These are phyloP conservation scores for Sphaeramia orbicularis DNA, from an alignment of 2,797 vertebrate species.

Conservation along the genomic window DNA sequence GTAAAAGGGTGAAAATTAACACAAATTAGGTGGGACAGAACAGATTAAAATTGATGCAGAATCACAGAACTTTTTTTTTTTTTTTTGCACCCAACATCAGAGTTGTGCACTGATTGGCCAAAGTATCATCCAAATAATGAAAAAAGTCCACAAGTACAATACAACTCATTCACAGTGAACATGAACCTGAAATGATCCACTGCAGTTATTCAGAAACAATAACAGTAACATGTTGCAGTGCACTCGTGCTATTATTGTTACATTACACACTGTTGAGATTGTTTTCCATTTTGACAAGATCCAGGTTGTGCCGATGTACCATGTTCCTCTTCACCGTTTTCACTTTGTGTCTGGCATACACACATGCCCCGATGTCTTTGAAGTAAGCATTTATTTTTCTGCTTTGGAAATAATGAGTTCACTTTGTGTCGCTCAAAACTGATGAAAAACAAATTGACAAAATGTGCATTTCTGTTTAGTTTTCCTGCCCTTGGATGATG, in stretches of 20 bases:
- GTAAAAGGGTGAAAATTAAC: no score
- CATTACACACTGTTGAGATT: neutral
- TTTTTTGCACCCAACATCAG: no score
- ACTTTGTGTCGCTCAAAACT: conserved; percentile 12
- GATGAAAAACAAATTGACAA: conserved; percentile 28
- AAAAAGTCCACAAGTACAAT: no score
- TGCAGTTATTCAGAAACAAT: neutral
- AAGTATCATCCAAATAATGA: no score
- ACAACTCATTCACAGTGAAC: neutral
- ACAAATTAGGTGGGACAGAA: no score
- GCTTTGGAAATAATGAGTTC: conserved; percentile 17
- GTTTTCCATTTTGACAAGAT: neutral
- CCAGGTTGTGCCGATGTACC: conserved; percentile 5
- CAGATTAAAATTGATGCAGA: no score
- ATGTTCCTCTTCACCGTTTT: neutral
- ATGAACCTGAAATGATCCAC: no score
- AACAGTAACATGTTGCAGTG: neutral
- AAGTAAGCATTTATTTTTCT: conserved; percentile 17
- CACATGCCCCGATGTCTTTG: neutral
- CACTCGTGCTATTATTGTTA: neutral
- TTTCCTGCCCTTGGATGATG: conserved; percentile 10
- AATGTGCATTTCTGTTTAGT: conserved; percentile 33
- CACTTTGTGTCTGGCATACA: neutral
- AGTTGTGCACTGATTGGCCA: no score
- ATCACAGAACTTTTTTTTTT: no score